These are phyloP conservation scores for Hedychridium roseum DNA, from an alignment of 2,888 invertebrate species.

Conservation along the genomic window DNA sequence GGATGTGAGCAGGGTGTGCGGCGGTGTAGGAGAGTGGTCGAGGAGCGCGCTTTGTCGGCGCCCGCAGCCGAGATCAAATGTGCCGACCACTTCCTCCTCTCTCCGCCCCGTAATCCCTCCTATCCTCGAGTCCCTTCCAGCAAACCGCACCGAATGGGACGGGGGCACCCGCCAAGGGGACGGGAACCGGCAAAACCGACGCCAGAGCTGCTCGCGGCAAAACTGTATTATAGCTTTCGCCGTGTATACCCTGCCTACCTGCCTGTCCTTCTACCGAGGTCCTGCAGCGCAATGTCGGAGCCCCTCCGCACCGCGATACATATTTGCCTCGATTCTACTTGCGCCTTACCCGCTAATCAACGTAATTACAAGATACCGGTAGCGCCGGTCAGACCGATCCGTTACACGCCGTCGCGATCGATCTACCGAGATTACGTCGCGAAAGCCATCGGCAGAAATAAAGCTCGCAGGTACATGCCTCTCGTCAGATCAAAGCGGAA, in stretches of 20 bases:
- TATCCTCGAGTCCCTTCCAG: slow-evolving; percentile 22
- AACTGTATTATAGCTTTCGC: slow-evolving; percentile 57
- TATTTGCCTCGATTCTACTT: slow-evolving; percentile 33
- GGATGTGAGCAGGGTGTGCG: slow-evolving; percentile 36
- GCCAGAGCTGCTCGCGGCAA: slow-evolving; percentile 48
- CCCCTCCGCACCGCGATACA: slow-evolving; percentile 25
- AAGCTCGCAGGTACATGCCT: background rate
- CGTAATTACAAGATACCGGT: slow-evolving; percentile 3
- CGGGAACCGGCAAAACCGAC: slow-evolving; percentile 41
- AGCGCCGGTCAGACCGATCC: background rate
- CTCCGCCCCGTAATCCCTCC: no score
- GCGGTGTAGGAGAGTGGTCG: slow-evolving; percentile 51
- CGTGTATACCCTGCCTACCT: slow-evolving; percentile 38
- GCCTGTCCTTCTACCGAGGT: background rate
- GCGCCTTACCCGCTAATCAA: slow-evolving; percentile 34
- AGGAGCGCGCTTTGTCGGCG: slow-evolving; percentile 61
- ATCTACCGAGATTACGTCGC: background rate
- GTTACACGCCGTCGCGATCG: background rate
- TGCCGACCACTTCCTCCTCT: slow-evolving; percentile 50
- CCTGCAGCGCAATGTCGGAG: background rate
- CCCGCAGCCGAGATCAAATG: slow-evolving; percentile 62
- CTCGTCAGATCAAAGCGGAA: background rate
- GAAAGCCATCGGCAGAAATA: background rate
- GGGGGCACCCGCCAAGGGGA: no score
- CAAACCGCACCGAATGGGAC: slow-evolving; percentile 35